Base-by-base conservation (phyloP, 2,113 vertebrate species). In the Leucoraja erinaceus region DNA sequence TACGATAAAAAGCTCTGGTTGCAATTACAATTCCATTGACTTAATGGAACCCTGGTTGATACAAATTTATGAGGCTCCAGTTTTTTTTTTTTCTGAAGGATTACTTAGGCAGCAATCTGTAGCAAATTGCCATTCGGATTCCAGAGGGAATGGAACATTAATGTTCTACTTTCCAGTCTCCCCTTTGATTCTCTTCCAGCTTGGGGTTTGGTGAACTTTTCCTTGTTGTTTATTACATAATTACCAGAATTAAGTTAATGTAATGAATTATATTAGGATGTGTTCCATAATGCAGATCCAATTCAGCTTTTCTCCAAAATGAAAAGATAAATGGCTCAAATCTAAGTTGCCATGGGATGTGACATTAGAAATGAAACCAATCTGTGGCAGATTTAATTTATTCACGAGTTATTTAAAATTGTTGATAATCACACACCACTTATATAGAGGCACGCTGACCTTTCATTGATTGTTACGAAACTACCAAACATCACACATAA, bases 391-490 rank as follows among this genome's bases (percentile, higher is more conserved):
- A 18, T 33, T 90, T 68, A 66, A 90, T 90, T 90, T 90, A 90
- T 90, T 90, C 86, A 68, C 18, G 86, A 68, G 86, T 90, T 90
- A 33, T 90, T 90, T 90, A 33, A 90, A 90, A 90, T 20, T 12
- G 22, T 90, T 31, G 59, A 68, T 90, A 68, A 90, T 90, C 61
- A 63, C n/a, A 66, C 12, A 66, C 86, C 59, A 90, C 31, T 90
- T 68, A 68, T 66, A 31, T 20, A 56, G 84, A 63, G 59, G 56
- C 84, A 88, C 6, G 20, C 59, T 90, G 86, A 90, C 86, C 56
- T 90, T n/a, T 63, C 63, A 68, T 68, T 90, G 86, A 88, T 88
- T 88, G 84, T 88, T 84, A 18, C 38, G 2, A 14, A 56, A 63
- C 86, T 63, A 90, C 61, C 28, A 90, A 90, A 61, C 63, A 66